Base-by-base conservation (phyloP, 2,888 invertebrate genomes). In the Clepsis dumicolana region DNA sequence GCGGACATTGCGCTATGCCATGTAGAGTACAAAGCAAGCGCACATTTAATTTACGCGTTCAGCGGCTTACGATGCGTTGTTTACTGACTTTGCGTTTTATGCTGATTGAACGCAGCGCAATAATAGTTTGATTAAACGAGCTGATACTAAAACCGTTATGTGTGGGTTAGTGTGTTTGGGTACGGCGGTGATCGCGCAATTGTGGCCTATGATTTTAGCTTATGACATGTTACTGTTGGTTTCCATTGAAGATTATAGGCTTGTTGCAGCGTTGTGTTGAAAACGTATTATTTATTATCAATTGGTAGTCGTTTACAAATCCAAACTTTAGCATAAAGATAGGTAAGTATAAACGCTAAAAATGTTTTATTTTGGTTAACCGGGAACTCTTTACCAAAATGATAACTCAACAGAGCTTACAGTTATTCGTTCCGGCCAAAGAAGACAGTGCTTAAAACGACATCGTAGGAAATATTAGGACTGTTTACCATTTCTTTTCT, bases 61-160 rank as follows among this genome's bases (percentile, higher is more conserved):
- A 12, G 18, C 54, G 16, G 60, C 38, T 41, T 59, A 41, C 38
- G 41, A 38, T n/a, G 62, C 44, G 61, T 56, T 62, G 27, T 67
- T 67, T 56, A 62, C 56, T 63, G 50, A 61, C 59, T 60, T 59
- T 5, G 50, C 14, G 62, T 67, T 67, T 41, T 62, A 50, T 62
- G 62, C 62, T 35, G 38, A 57, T 38, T 57, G 56, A 57, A 57
- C 56, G 24, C 56, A 14, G 7, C 35, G 29, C 52, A 32, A 56
- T 66, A 56, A 56, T 62, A 62, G 56, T 66, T 54, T 62, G 56
- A 61, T 62, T 60, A 48, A 27, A 65, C 48, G 50, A 48, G 54
- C 35, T 27, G 67, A 61, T 53, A 61, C 56, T 38, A 27, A 60
- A 50, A 27, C 56, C 41, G 35, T 56, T 62, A 67, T 41, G 44